Percentiles rank a stretch among this genome's conserved stretches.
phyloP scores from a whole-genome alignment of 2,888 invertebrate genomes.

The Arrhopalites spinosus region DNA sequence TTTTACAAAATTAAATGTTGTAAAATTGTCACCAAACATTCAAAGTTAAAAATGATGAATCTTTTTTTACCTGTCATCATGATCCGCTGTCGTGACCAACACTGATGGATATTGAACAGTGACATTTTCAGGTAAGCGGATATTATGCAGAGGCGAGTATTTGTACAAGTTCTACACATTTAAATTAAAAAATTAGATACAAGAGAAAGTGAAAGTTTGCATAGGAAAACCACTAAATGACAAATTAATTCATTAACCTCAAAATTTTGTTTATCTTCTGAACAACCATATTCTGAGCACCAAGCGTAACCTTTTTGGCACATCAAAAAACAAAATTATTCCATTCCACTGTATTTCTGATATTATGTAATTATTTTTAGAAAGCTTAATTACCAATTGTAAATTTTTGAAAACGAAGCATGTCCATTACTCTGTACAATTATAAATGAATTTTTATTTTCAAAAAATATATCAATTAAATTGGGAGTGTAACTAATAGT shows the following conservation, averaged over 20 bases:
- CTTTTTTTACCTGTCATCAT: slow-evolving; percentile 78
- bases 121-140: slow-evolving; percentile 67
- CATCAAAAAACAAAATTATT: too few species aligned
- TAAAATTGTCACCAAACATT: too few species aligned
- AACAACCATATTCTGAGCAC: slow-evolving; percentile 93
- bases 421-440: slow-evolving; percentile 84
- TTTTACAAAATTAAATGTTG: slow-evolving; percentile 64
- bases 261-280: too few species aligned
- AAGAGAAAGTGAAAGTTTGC: too few species aligned
- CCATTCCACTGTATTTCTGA: too few species aligned
- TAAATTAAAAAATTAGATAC: slow-evolving; percentile 79
- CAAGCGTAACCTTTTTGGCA: too few species aligned
- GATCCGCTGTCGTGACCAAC: slow-evolving; percentile 92
- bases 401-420: slow-evolving; percentile 96
- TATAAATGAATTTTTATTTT: too few species aligned
- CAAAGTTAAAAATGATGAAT: too few species aligned
- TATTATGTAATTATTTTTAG: too few species aligned
- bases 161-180: too few species aligned
- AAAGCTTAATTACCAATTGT: slow-evolving; percentile 78
- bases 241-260: too few species aligned
- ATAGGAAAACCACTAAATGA: too few species aligned
- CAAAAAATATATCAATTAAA: not conserved
- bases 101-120: slow-evolving; percentile 84
- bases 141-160: slow-evolving; percentile 94
- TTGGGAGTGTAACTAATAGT: not conserved